Conservation (phyloP, 2,797 vertebrate species). For the Gambelia wislizenii region DNA sequence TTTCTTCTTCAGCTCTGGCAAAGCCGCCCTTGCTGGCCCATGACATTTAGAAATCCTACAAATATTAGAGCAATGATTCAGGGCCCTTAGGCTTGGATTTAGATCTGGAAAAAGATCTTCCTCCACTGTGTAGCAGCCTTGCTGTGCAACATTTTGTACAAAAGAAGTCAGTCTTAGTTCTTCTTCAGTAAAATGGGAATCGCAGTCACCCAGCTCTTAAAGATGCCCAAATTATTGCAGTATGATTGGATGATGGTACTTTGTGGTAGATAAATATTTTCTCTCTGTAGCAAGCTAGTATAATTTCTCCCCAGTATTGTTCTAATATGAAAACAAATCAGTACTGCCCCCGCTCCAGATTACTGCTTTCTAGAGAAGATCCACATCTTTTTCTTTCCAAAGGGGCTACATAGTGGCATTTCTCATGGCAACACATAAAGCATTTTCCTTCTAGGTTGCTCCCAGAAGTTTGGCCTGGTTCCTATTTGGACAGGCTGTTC, state of each 20-base stretch:
- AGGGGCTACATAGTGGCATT: background rate
- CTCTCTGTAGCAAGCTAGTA: background rate
- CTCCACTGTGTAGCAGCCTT: background rate
- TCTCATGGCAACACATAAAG: background rate
- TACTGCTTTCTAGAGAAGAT: background rate
- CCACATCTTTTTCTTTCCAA: background rate
- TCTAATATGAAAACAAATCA: background rate
- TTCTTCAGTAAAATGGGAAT: background rate
- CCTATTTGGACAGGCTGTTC: slow-evolving; percentile 28
- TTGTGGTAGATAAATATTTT: background rate
- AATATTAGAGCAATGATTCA: background rate
- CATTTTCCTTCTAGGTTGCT: background rate
- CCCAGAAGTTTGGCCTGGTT: slow-evolving; percentile 11
- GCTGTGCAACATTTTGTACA: background rate
- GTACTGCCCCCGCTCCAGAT: background rate
- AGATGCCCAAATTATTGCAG: background rate
- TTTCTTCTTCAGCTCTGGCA: background rate
- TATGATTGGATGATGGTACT: background rate
- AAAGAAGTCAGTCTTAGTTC: background rate
- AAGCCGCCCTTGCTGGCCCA: background rate
- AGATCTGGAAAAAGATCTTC: too few relatives aligned
- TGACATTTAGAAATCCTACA: background rate
- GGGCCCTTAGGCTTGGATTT: background rate
- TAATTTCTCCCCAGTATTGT: background rate
- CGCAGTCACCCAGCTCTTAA: background rate